These are phyloP conservation scores for Microplitis demolitor DNA, from an alignment of 1,140 invertebrate species.

Conservation along the genomic window DNA sequence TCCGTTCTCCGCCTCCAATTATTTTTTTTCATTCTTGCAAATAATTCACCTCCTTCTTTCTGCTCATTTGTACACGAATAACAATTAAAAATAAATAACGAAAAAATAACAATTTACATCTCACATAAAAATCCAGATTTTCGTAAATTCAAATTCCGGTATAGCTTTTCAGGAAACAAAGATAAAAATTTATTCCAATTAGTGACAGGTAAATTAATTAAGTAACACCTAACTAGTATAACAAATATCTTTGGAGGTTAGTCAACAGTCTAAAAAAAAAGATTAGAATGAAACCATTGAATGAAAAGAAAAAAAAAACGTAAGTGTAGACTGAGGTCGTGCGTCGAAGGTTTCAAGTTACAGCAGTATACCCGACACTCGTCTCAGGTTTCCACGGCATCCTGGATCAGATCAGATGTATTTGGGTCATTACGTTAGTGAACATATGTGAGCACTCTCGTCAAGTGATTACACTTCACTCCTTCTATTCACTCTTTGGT, in stretches of 20 bases:
- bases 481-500: background rate
- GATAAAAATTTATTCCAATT: too few species aligned
- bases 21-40: constrained; percentile 1
- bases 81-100: constrained; percentile 3
- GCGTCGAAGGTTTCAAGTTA: constrained; percentile 1
- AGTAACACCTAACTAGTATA: too few species aligned
- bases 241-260: too few species aligned
- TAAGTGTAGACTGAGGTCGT: background rate
- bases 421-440: constrained; percentile 1
- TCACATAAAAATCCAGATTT: too few species aligned
- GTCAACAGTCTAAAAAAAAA: too few species aligned
- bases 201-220: too few species aligned
- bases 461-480: constrained; percentile 24
- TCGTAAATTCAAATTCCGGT: too few species aligned
- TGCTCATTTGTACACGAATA: too few species aligned
- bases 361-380: constrained; percentile 14
- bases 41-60: too few species aligned
- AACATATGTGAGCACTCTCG: background rate
- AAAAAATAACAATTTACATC: too few species aligned
- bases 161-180: too few species aligned
- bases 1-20: background rate
- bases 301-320: too few species aligned
- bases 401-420: background rate
- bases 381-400: background rate
- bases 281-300: background rate